Base-by-base conservation (phyloP, 1,140 invertebrate genomes). In the Pararge aegeria region DNA sequence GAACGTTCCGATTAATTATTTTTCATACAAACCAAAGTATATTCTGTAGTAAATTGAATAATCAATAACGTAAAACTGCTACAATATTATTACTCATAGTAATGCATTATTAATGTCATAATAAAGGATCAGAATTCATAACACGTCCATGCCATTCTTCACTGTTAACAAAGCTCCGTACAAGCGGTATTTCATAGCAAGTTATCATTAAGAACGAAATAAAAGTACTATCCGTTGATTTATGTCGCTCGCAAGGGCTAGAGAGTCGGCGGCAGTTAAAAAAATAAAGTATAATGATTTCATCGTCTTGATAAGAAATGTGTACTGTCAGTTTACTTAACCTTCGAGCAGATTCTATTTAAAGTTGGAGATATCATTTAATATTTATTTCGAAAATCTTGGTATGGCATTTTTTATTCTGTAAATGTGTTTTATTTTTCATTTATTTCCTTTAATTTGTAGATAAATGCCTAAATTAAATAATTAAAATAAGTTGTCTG, bases 171-270 rank as follows among this genome's bases (percentile, higher is more conserved):
- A 67, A 63, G 67, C 67, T 55, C 63, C 38, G 49, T 59, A 65
- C 68, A 68, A 66, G 61, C 21, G 24, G 15, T 18, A 30, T 46
- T 30, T 20, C 42, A 38, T 15, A 27, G 34, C 54, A 51, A 67
- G 38, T 46, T 56, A 55, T 19, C 57, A 59, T 61, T 61, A 50
- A 21, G 55, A 49, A 55, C 34, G 57, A 68, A 75, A 73, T 65
- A 72, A 72, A 80, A 75, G 54, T 70, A 40, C 42, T 55, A 65
- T 62, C 61, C 38, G 40, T 54, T 72, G 71, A 80, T 73, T 78
- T 76, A 82, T 81, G 60, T 46, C 44, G 1, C 44, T 12, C 19
- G 12, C 5, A 46, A 18, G 10, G 3, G 30, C 9, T 7, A 1
- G 12, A 12, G 30, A n/a, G 30, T 12, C 30, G 30, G 30, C 3